Percentiles rank a stretch among this genome's conserved stretches.
Conservation (phyloP, 2,797 vertebrate genomes). For the Pitangus sulphuratus region DNA sequence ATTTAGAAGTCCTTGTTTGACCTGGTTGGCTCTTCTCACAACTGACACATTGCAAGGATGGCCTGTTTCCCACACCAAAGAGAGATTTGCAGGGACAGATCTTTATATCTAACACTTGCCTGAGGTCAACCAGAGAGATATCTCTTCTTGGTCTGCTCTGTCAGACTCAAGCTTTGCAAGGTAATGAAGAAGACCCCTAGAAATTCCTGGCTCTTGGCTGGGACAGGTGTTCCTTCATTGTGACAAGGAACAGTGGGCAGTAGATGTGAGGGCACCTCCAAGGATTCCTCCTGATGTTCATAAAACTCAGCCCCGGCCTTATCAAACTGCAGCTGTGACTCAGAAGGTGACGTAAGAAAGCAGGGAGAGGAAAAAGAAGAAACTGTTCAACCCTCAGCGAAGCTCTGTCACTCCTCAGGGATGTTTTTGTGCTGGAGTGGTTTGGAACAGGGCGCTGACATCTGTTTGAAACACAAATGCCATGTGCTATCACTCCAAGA, state of each 20-base stretch:
- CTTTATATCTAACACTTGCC: background rate
- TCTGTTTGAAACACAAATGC: background rate
- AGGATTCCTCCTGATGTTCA: background rate
- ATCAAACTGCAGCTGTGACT: background rate
- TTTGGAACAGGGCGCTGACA: background rate
- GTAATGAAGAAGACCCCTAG: background rate
- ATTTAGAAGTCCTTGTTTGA: background rate
- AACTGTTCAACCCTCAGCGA: background rate
- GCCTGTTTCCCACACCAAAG: background rate
- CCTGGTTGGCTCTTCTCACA: background rate
- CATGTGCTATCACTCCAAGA: rapidly evolving
- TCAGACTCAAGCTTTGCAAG: background rate
- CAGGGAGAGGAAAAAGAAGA: background rate
- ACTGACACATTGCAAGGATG: background rate
- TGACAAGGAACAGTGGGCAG: background rate
- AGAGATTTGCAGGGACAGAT: background rate
- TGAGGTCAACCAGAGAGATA: background rate
- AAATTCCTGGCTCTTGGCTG: background rate
- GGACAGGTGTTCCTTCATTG: background rate
- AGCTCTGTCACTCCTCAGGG: background rate
- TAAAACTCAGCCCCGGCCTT: background rate
- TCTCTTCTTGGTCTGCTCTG: background rate
- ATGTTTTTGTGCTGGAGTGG: background rate
- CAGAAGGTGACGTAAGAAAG: background rate
- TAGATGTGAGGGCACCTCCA: background rate